Conservation (phyloP, 2,797 vertebrate species). For the Bradypodion pumilum region DNA sequence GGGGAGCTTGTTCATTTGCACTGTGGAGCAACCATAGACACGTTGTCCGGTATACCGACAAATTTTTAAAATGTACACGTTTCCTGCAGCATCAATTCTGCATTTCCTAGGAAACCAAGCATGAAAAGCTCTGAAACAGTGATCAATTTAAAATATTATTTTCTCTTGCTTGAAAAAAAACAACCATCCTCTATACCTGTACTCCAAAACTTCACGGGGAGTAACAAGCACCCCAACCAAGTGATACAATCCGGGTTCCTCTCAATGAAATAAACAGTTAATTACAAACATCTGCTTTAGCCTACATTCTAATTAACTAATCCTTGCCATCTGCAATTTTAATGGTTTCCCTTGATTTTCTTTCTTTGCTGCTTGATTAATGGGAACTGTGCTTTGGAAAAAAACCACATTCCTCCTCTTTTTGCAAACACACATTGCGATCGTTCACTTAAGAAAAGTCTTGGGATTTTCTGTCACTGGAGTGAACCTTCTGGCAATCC, state of each 20-base stretch:
- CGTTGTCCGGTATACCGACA: background rate
- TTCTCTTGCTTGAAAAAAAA: constrained; percentile 7
- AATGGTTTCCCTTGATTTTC: constrained; percentile 75
- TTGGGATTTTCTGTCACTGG: constrained; percentile 28
- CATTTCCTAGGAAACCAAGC: background rate
- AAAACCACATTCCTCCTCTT: constrained; percentile 47
- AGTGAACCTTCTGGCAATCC: constrained; percentile 51
- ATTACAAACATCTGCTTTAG: constrained; percentile 82
- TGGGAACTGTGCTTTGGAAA: constrained; percentile 59
- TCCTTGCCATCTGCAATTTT: constrained; percentile 80
- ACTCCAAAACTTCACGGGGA: constrained; percentile 49
- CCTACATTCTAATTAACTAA: constrained; percentile 81
- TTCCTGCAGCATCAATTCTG: background rate
- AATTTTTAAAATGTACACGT: background rate
- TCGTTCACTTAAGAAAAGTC: constrained; percentile 39
- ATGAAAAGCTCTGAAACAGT: background rate
- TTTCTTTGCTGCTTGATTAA: constrained; percentile 76
- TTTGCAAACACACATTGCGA: constrained; percentile 6
- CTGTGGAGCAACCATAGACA: background rate
- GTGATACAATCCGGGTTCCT: constrained; percentile 75
- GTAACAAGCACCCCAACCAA: constrained; percentile 61
- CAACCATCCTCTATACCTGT: constrained; percentile 53
- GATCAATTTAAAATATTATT: background rate
- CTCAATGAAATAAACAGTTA: constrained; percentile 80
- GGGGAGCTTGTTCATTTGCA: no score